Evolutionary conservation across 1,140 invertebrate genomes (phyloP), one percentile per base, ranked within the genome.

Genomic region (Leguminivora glycinivorella): DNA sequence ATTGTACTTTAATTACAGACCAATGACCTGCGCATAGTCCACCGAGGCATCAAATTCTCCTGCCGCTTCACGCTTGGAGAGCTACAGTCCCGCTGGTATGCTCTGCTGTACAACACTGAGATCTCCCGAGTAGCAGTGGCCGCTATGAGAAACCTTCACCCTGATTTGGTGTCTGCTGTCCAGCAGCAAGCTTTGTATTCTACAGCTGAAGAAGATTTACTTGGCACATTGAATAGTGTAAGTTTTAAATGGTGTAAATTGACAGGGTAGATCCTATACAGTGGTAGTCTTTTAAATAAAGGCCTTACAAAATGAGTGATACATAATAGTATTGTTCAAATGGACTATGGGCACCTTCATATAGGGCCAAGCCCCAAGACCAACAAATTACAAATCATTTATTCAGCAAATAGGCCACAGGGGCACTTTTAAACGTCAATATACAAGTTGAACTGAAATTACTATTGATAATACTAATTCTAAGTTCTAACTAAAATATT

Each of bases 11-110:
- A 56, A 22, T 63, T 93, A 29, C 84, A 97, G 94, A 97, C 97
- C 5, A 97, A 96, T 92, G 97, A 98, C 87, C 87, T 98, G 40
- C 93, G 95, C 38, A 94, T 94, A 80, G 98, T 99, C 6, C 96
- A 99, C 85, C 92, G 96, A 74, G 97, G 98, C 24, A 95, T 98
- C 3, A 99, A 98, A 87, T 99, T 99, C 92, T 98, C 98, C 0
- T 98, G 98, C 84, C 95, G 96, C 74, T 99, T 99, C 85, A 98
- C 97, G 0, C 89, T 99, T 12, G 95, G 96, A 86, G 98, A 99
- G 88, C 94, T 99, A 26, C 97, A 99, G 83, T 96, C 98, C 72
- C 94, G 98, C 70, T 99, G 98, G 98, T 98, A 98, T 92, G 96
- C 97, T 9, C 84, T 99, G 58, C 92, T 99, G 1, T 99, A 99